Conservation (phyloP, 2,888 invertebrate genomes). For the Stramonita haemastoma region DNA sequence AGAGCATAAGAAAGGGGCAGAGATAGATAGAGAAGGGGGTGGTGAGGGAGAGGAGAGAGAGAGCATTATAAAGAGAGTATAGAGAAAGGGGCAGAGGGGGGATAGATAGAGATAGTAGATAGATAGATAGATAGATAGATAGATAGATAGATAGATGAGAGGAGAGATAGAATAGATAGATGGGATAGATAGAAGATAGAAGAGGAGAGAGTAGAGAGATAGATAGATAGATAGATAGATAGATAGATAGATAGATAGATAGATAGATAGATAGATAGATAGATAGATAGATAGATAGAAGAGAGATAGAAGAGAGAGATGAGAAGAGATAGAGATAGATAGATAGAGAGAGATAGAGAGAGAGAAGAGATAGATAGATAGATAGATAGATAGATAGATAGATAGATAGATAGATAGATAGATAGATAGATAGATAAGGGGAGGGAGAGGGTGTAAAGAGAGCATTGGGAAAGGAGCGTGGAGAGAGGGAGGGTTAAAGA, state of each 20-base stretch:
- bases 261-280: background rate
- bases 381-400: too few species aligned
- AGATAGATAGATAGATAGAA: background rate
- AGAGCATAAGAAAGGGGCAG: too few species aligned
- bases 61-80: background rate
- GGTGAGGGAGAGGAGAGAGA: background rate
- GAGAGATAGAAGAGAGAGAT: background rate
- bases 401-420: too few species aligned
- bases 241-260: too few species aligned
- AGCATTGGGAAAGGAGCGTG: too few species aligned
- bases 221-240: too few species aligned
- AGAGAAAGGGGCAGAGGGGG: background rate
- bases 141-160: background rate
- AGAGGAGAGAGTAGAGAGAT: background rate
- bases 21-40: background rate
- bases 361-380: background rate
- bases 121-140: too few species aligned
- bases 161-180: background rate
- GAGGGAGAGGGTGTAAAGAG: background rate
- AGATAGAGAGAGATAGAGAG: background rate
- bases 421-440: background rate
- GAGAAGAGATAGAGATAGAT: too few species aligned
- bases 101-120: background rate
- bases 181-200: background rate
- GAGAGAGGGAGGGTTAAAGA: too few species aligned